A percentile compares a stretch with the other conserved stretches of the same genome.
phyloP scores from a whole-genome alignment of 2,113 vertebrate species.

The Cynopterus brachyotis region DNA sequence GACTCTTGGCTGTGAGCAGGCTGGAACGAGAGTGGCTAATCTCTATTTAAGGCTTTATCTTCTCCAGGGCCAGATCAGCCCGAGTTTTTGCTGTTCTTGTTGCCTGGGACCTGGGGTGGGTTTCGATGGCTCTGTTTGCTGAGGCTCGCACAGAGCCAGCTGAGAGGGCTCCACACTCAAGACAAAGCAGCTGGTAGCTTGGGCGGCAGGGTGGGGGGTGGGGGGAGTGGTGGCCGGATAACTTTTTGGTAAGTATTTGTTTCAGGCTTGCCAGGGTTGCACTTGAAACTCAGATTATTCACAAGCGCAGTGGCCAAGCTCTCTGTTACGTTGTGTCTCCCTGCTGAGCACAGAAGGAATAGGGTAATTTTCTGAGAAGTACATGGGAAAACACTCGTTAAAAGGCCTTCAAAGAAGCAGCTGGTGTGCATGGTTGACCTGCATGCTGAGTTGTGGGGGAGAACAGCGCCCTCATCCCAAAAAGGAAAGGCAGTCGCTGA shows the following conservation, averaged over 20 bases:
- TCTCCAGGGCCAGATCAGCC: background rate
- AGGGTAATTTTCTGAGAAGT: background rate
- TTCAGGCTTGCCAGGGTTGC: background rate
- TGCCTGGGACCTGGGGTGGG: background rate
- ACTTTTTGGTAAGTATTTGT: constrained; percentile 11
- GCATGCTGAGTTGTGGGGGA: background rate
- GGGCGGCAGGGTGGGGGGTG: background rate
- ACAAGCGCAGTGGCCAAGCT: background rate
- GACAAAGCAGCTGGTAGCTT: background rate
- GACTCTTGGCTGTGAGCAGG: constrained; percentile 61
- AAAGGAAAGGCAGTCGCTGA: background rate
- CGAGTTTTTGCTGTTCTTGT: background rate
- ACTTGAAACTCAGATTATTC: constrained; percentile 22
- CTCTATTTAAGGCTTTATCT: constrained; percentile 67
- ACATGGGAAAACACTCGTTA: background rate
- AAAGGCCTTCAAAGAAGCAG: background rate
- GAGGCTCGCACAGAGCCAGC: background rate
- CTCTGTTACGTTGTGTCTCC: background rate
- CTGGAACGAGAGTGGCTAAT: constrained; percentile 50
- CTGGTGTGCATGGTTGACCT: background rate
- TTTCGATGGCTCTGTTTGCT: background rate
- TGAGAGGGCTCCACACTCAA: background rate
- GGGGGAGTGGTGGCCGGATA: background rate
- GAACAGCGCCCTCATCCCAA: background rate
- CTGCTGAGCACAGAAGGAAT: background rate